These are phyloP conservation scores for Stenodema calcarata DNA, from an alignment of 2,888 invertebrate genomes.

Conservation along the genomic window DNA sequence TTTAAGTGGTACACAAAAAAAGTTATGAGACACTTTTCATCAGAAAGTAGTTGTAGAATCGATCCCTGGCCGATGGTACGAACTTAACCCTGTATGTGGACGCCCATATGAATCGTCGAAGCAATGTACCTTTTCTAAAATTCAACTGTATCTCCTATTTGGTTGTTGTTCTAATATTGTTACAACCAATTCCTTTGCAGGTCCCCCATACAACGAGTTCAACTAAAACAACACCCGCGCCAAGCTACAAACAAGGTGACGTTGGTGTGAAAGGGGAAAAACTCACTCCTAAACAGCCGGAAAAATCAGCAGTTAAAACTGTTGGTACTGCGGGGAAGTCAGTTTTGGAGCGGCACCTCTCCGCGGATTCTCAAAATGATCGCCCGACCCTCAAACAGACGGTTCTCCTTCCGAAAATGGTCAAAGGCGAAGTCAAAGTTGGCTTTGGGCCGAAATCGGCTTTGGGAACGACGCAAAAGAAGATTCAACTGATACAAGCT, in stretches of 20 bases:
- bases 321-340: neutral
- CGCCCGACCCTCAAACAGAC: constrained; percentile 52
- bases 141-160: no score
- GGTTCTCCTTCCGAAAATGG: constrained; percentile 47
- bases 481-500: constrained; percentile 56
- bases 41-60: no score
- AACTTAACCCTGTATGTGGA: no score
- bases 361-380: neutral
- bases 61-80: no score
- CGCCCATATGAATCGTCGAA: no score
- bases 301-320: neutral
- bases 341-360: neutral
- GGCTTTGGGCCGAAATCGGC: constrained; percentile 52
- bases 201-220: neutral
- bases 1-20: no score
- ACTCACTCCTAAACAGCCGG: neutral
- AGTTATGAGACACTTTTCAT: no score
- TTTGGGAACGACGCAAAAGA: constrained; percentile 48
- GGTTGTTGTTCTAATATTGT: no score
- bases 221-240: neutral
- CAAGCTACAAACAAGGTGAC: neutral
- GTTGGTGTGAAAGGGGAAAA: neutral
- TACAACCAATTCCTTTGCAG: neutral
- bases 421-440: constrained; percentile 45
- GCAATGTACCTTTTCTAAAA: no score